Evolutionary conservation across 2,888 invertebrate genomes (phyloP).

Genomic region (Agrotis ipsilon): DNA sequence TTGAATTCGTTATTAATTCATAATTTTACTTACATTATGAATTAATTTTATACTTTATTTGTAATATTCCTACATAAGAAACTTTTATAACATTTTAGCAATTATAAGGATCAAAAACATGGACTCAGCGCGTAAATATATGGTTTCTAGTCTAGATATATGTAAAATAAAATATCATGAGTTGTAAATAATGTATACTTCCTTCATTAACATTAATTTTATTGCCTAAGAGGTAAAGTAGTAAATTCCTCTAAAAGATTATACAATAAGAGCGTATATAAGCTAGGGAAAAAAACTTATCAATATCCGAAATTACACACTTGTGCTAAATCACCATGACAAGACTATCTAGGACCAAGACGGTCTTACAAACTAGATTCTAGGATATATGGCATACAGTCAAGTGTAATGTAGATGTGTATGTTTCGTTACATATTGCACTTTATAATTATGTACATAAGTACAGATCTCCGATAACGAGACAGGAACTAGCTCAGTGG

Average conservation of each 20-base stretch:
- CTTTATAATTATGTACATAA: slow-evolving; percentile 18
- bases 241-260: slow-evolving; percentile 47
- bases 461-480: slow-evolving; percentile 7
- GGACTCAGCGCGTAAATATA: slow-evolving; percentile 4
- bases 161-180: not conserved
- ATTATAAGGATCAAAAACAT: not conserved
- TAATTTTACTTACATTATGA: not conserved
- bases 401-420: not conserved
- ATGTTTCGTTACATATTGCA: slow-evolving; percentile 20
- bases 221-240: slow-evolving; percentile 33
- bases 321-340: not conserved
- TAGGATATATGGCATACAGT: too few relatives aligned
- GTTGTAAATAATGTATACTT: slow-evolving; percentile 29
- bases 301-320: not conserved
- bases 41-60: slow-evolving; percentile 8
- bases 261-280: slow-evolving; percentile 18
- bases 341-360: too few relatives aligned
- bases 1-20: not conserved
- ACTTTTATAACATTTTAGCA: not conserved
- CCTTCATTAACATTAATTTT: slow-evolving; percentile 23
- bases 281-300: not conserved
- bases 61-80: not conserved
- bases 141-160: slow-evolving; percentile 18
- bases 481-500: slow-evolving; percentile 11
- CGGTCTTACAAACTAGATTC: too few relatives aligned